These are phyloP conservation scores for Polyommatus icarus DNA, from an alignment of 2,888 invertebrate genomes.

Conservation along the genomic window DNA sequence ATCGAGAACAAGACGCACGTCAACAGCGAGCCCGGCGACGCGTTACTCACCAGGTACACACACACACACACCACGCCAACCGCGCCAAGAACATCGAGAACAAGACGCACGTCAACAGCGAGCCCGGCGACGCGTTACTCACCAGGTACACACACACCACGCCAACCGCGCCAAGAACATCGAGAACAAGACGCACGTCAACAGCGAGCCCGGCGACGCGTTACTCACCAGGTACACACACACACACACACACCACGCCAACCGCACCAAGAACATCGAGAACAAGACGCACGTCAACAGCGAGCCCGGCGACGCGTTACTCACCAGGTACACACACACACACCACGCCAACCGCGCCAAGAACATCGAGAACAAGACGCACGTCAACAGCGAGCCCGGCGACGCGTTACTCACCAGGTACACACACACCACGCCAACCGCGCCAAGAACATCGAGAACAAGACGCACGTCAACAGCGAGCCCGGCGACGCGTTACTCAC, in stretches of 20 bases:
- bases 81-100: conserved; percentile 99
- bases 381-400: no score
- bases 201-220: conserved; percentile 98
- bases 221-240: conserved; percentile 85
- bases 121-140: conserved; percentile 97
- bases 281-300: no score
- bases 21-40: no score
- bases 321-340: no score
- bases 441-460: conserved; percentile 98
- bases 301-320: no score
- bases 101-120: conserved; percentile 96
- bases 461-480: conserved; percentile 97
- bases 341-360: no score
- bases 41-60: no score
- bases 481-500: conserved; percentile 97
- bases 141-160: conserved; percentile 92
- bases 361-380: no score
- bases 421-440: conserved; percentile 88
- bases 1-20: no score
- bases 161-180: conserved; percentile 99
- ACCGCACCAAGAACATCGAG: no score
- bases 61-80: conserved; percentile 85
- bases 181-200: conserved; percentile 96
- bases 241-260: not conserved
- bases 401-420: no score